Percentiles rank a stretch among this genome's conserved stretches.
Conservation (phyloP, 1,140 invertebrate species). For the Drosophila repleta region DNA sequence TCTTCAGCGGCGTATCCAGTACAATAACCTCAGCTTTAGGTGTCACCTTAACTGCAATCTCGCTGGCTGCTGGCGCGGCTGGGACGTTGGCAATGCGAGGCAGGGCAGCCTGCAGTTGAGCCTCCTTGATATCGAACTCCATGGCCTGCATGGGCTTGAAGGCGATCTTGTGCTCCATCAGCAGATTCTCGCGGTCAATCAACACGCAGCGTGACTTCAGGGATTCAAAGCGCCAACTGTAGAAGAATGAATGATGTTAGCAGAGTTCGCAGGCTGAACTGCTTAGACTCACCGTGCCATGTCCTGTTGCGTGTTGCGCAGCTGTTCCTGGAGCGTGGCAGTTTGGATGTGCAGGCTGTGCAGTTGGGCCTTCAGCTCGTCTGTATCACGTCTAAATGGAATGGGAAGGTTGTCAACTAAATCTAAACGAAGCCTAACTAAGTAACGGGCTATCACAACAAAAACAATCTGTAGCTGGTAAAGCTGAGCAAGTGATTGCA, state of each 20-base stretch:
- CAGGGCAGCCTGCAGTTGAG: conserved; percentile 55
- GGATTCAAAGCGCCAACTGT: conserved; percentile 82
- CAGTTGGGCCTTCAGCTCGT: conserved; percentile 74
- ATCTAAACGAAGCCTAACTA: conserved; percentile 26
- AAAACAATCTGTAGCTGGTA: conserved; percentile 55
- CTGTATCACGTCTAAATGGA: conserved; percentile 82
- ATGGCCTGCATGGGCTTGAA: conserved; percentile 69
- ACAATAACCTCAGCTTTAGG: conserved; percentile 24
- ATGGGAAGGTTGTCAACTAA: conserved; percentile 39
- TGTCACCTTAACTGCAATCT: background rate
- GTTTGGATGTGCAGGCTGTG: conserved; percentile 75
- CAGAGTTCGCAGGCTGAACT: background rate
- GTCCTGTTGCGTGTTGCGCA: conserved; percentile 72
- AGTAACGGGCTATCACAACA: conserved; percentile 52
- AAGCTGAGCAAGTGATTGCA: conserved; percentile 57
- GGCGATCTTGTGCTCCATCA: conserved; percentile 73
- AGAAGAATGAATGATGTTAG: background rate
- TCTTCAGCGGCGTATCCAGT: conserved; percentile 41
- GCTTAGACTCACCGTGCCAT: conserved; percentile 64
- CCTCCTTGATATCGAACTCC: conserved; percentile 71
- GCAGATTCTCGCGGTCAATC: conserved; percentile 75
- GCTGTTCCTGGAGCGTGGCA: conserved; percentile 70
- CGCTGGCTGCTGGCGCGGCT: background rate
- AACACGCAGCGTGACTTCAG: conserved; percentile 80
- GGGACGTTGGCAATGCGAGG: conserved; percentile 60